Conservation (phyloP, 2,113 vertebrate species). For the Proteles cristata region DNA sequence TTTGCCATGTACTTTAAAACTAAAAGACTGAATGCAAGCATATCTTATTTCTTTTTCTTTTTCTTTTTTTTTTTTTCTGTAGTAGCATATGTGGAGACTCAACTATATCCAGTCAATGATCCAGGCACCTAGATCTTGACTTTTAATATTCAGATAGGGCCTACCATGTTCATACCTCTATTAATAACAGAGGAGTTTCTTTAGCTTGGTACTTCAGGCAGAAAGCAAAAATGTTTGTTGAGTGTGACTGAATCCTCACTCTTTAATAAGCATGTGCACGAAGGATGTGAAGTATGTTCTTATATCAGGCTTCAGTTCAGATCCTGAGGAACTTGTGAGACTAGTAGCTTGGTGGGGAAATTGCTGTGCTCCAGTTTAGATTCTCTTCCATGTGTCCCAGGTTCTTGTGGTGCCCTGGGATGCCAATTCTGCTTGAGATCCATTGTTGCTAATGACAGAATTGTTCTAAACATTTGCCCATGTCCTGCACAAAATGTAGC, state of each 20-base stretch:
- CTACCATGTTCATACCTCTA: neutral
- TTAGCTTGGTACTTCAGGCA: neutral
- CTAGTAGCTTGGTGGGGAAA: neutral
- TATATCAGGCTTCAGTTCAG: neutral
- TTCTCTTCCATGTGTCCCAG: neutral
- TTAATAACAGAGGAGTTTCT: neutral
- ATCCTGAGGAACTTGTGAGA: neutral
- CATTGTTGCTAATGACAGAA: neutral
- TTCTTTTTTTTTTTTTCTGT: neutral
- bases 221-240: neutral
- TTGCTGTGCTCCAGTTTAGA: neutral
- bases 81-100: neutral
- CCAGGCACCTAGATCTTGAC: neutral
- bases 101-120: neutral
- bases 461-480: neutral
- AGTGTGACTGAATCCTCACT: neutral
- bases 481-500: neutral
- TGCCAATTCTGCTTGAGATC: neutral
- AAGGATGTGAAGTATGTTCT: neutral
- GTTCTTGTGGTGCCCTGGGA: neutral
- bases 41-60: conserved; percentile 24
- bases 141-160: neutral
- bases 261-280: neutral
- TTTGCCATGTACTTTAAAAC: conserved; percentile 3
- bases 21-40: conserved; percentile 29